These are phyloP conservation scores for Schizaphis graminum DNA, from an alignment of 2,888 invertebrate genomes.

Conservation along the genomic window DNA sequence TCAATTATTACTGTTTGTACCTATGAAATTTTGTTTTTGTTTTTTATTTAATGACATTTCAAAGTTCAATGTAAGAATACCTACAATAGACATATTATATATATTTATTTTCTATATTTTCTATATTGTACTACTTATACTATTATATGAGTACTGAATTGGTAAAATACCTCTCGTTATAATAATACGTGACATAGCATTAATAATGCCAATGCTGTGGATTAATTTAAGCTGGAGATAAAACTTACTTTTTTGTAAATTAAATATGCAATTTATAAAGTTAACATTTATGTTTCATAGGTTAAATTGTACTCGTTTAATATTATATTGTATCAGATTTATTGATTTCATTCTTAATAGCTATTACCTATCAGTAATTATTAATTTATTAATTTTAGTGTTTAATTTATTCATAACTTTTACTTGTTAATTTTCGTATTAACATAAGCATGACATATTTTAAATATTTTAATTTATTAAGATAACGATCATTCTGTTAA, in stretches of 20 bases:
- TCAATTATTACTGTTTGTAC: not conserved
- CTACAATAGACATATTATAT: not conserved
- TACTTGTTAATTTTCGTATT: not conserved
- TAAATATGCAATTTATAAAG: not conserved
- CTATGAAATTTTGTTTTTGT: too few species aligned
- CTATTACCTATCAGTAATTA: not conserved
- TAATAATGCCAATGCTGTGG: not conserved
- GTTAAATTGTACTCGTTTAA: not conserved
- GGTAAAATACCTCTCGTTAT: not conserved
- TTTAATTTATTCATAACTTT: not conserved
- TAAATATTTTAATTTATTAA: not conserved
- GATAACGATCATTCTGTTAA: not conserved
- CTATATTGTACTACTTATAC: too few species aligned
- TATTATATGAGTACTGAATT: not conserved
- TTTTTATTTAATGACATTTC: not conserved
- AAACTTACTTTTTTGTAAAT: not conserved
- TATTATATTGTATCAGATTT: not conserved
- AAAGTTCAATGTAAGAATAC: not conserved
- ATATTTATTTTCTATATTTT: too few species aligned
- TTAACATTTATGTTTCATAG: not conserved
- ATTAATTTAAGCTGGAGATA: not conserved
- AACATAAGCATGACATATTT: not conserved
- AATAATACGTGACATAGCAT: not conserved
- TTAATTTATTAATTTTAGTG: not conserved
- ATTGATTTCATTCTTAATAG: not conserved